phyloP scores from a whole-genome alignment of 2,113 vertebrate genomes.

The Myxocyprinus asiaticus region DNA sequence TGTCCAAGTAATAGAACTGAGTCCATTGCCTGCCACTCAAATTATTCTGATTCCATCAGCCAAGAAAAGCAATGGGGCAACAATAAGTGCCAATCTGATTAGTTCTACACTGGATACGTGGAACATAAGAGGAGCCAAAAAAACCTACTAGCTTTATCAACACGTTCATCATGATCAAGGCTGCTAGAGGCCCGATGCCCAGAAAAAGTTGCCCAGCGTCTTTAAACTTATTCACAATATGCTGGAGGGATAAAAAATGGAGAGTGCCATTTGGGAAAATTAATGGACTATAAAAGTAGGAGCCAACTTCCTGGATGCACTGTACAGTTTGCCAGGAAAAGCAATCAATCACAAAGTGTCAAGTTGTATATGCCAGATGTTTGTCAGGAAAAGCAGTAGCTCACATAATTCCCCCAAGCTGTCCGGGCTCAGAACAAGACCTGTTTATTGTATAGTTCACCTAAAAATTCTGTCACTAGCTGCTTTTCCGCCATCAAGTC shows the following conservation, averaged over 20 bases:
- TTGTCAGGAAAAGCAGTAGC: conserved; percentile 21
- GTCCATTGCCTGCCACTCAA: neutral
- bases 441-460: neutral
- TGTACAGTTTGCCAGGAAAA: conserved; percentile 24
- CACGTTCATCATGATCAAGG: conserved; percentile 35
- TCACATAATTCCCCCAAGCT: neutral
- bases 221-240: conserved; percentile 27
- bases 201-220: conserved; percentile 7
- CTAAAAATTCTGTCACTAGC: too few species aligned
- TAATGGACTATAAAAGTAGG: conserved; percentile 37
- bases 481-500: too few species aligned
- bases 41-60: conserved; percentile 27
- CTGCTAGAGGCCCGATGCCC: neutral
- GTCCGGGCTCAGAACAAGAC: neutral
- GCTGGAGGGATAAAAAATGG: conserved; percentile 11
- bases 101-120: conserved; percentile 22
- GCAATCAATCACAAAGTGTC: conserved; percentile 31
- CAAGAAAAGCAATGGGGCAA: conserved; percentile 14
- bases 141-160: conserved; percentile 37
- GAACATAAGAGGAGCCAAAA: conserved; percentile 2
- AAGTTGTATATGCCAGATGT: conserved; percentile 4
- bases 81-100: conserved; percentile 49
- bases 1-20: conserved; percentile 17
- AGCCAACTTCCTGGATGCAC: conserved; percentile 40
- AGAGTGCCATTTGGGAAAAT: conserved; percentile 39